Percentiles rank a stretch among this genome's conserved stretches.
Conservation (phyloP, 2,888 invertebrate species). For the Adelphocoris suturalis region DNA sequence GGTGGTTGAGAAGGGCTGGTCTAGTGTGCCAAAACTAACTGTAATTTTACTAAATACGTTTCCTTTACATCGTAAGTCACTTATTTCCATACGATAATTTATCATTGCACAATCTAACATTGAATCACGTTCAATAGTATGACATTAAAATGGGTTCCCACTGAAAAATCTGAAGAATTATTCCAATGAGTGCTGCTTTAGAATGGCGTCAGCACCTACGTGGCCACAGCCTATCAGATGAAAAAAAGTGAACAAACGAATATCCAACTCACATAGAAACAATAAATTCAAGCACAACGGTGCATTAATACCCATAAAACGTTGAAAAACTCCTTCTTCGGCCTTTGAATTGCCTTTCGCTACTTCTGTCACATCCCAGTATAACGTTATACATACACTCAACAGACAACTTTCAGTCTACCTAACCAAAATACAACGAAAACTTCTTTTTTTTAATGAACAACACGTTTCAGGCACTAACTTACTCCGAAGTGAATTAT, state of each 20-base stretch:
- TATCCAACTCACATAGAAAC: neutral
- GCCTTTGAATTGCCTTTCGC: too few relatives aligned
- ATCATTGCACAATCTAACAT: slow-evolving; percentile 32
- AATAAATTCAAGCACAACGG: neutral
- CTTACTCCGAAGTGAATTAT: neutral
- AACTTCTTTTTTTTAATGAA: neutral
- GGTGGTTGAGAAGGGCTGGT: neutral
- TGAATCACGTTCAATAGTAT: neutral
- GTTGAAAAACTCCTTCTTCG: too few relatives aligned
- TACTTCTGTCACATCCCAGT: too few relatives aligned
- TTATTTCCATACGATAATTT: neutral
- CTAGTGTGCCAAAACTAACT: neutral
- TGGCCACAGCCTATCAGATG: neutral
- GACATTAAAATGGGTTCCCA: neutral
- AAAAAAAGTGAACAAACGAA: neutral
- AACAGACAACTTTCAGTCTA: neutral
- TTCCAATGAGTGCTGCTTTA: neutral
- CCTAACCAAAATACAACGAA: neutral
- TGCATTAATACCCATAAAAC: neutral
- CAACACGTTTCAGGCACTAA: slow-evolving; percentile 10
- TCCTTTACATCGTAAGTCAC: too few relatives aligned
- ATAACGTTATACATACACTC: too few relatives aligned
- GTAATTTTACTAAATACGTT: neutral
- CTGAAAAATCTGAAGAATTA: neutral
- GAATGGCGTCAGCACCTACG: neutral